A percentile compares a stretch with the other conserved stretches of the same genome.
Evolutionary conservation across 1,140 invertebrate species (phyloP).

Genomic region (Drosophila mauritiana): DNA sequence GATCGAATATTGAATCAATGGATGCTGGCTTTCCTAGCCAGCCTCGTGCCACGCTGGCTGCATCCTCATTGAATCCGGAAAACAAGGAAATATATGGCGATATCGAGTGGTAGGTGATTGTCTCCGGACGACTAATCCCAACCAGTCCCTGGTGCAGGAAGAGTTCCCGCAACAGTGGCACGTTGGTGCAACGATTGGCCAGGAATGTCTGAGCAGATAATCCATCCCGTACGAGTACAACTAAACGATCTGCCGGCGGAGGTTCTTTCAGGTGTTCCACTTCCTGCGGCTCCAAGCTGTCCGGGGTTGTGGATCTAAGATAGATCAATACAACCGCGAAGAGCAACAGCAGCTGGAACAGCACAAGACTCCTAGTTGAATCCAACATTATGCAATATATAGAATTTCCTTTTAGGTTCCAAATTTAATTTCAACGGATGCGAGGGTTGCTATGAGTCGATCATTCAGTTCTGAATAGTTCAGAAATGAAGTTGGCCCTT

Average conservation of each 20-base stretch:
- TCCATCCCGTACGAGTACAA: conserved; percentile 95
- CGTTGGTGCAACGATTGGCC: conserved; percentile 66
- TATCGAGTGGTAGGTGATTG: conserved; percentile 97
- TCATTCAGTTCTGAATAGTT: background rate
- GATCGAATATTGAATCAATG: conserved; percentile 98
- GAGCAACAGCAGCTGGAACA: conserved; percentile 86
- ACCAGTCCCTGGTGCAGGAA: conserved; percentile 88
- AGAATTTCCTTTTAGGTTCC: background rate
- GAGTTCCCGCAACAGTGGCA: conserved; percentile 50
- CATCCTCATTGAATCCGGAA: conserved; percentile 97
- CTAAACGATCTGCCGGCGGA: conserved; percentile 90
- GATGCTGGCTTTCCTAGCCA: conserved; percentile 92
- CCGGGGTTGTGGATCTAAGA: conserved; percentile 87
- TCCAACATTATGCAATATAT: conserved; percentile 20
- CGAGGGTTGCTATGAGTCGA: too few species aligned
- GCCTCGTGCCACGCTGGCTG: conserved; percentile 87
- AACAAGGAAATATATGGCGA: conserved; percentile 97
- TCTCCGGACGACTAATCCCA: conserved; percentile 94
- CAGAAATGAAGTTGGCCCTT: conserved; percentile 19
- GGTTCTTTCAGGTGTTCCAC: conserved; percentile 84
- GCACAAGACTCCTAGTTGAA: conserved; percentile 7
- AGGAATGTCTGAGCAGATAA: conserved; percentile 92
- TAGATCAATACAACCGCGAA: conserved; percentile 87
- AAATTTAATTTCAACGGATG: background rate
- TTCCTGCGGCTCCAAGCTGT: conserved; percentile 84